phyloP scores from a whole-genome alignment of 2,113 vertebrate genomes.

The Muscicapa adusta region DNA sequence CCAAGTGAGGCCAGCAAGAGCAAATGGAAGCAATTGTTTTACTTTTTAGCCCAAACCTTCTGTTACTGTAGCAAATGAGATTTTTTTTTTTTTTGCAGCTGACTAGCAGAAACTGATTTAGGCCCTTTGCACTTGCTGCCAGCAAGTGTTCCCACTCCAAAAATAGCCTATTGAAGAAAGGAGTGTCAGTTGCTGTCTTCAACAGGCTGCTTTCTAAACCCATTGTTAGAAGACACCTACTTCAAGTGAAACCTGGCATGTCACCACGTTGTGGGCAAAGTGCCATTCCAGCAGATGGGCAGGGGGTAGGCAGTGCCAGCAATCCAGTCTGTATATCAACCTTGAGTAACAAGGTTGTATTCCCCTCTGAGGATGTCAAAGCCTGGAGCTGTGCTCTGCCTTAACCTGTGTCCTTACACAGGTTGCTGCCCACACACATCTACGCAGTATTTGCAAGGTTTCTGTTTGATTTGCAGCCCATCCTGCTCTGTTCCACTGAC shows the following conservation, averaged over 20 bases:
- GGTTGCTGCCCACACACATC: neutral
- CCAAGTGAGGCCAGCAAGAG: neutral
- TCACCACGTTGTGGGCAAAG: neutral
- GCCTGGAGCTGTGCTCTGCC: neutral
- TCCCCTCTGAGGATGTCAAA: neutral
- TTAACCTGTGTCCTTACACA: neutral
- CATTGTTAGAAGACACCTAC: conserved; percentile 48
- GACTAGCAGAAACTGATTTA: conserved; percentile 31
- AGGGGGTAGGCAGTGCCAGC: conserved; percentile 13
- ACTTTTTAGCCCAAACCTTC: conserved; percentile 39
- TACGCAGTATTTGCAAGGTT: neutral
- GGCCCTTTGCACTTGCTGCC: conserved; percentile 20
- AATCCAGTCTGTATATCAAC: conserved; percentile 13
- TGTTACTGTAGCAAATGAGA: conserved; percentile 20
- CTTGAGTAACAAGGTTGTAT: conserved; percentile 43
- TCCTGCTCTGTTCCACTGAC: neutral
- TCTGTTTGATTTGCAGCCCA: neutral
- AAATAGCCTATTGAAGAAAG: conserved; percentile 45
- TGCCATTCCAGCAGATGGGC: conserved; percentile 56
- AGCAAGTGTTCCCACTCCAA: conserved; percentile 43
- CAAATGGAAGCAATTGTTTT: neutral
- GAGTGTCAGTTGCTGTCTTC: conserved; percentile 45
- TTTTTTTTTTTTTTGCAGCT: conserved; percentile 38
- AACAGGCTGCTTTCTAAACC: conserved; percentile 39
- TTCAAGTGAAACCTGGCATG: conserved; percentile 29